Evolutionary conservation across 2,888 invertebrate species (phyloP).

Genomic region (Andrena chrysosceles): DNA sequence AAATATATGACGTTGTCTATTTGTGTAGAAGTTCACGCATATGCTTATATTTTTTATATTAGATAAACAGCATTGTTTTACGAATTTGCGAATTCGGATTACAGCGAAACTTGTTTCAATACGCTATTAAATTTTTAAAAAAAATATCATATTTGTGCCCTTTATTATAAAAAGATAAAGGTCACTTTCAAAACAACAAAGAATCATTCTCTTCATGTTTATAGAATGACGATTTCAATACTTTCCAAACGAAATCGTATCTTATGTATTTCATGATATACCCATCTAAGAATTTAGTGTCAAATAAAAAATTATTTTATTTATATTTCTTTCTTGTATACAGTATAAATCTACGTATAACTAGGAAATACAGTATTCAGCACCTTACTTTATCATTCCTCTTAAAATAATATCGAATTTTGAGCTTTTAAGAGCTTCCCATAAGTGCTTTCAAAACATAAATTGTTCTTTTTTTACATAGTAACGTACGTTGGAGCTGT

Average conservation of each 20-base stretch:
- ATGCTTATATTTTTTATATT: constrained; percentile 19
- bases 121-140: constrained; percentile 8
- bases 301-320: constrained; percentile 30
- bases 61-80: constrained; percentile 8
- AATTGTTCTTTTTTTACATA: constrained; percentile 63
- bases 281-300: not conserved
- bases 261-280: not conserved
- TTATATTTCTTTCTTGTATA: constrained; percentile 19
- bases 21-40: constrained; percentile 21
- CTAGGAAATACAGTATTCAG: constrained; percentile 13
- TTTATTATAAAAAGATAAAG: constrained; percentile 10
- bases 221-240: constrained; percentile 16
- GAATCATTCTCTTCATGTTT: constrained; percentile 47
- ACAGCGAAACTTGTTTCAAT: constrained; percentile 14
- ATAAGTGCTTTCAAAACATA: constrained; percentile 78
- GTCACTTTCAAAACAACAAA: constrained; percentile 38
- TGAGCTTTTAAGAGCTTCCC: not conserved
- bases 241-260: not conserved
- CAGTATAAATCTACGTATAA: not conserved
- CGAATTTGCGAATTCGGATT: not conserved
- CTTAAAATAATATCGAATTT: constrained; percentile 21
- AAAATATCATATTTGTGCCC: constrained; percentile 7
- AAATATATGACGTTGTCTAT: constrained; percentile 20
- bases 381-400: constrained; percentile 9
- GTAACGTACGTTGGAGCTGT: constrained; percentile 92